Evolutionary conservation across 1,140 invertebrate genomes (phyloP), one percentile per base, ranked within the genome.

Genomic region (Drosophila ercepeae): DNA sequence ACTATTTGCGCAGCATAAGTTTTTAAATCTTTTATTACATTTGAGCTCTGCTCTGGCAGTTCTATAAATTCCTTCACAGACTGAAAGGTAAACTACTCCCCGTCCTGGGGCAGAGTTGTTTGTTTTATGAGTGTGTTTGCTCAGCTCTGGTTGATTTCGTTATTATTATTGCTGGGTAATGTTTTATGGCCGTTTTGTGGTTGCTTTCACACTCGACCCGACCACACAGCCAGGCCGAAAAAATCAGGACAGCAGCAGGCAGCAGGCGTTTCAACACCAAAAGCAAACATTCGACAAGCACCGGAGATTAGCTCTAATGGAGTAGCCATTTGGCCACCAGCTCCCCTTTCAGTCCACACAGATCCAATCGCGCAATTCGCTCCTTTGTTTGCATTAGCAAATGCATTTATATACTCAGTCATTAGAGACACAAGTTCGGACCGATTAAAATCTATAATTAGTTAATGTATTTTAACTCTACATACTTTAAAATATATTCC

Each of bases 291-390:
- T 32, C 25, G 16, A 41, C 53, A 69, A 58, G 76, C 45, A 54
- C 64, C 59, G 54, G 58, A 86, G 76, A 86, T 83, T 79, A 79
- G 54, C 57, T 54, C 76, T 79, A 84, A 84, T 84, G 76, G 76
- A 76, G 78, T 84, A 58, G 32, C 64, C 23, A 21, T 21, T 21
- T 21, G 41, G 41, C 49, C 4, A 16, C 32, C 61, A 58, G 51
- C 61, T 64, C 46, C 19, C 16, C 32, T 25, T 32, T 14, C 19
- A 34, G 39, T 21, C 36, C 63, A 65, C 60, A 52, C 46, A 67
- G 36, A 67, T 53, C 48, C 27, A 21, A 67, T 67, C 60, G 60
- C 60, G 55, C 21, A 16, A 46, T 60, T 39, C 32, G 34, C 23
- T 14, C 27, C 16, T 11, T 14, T 64, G 65, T 69, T 68, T 68